A percentile compares a stretch with the other conserved stretches of the same genome.
Evolutionary conservation across 2,888 invertebrate species (phyloP).

Genomic region (Scaptodrosophila latifasciaeformis): DNA sequence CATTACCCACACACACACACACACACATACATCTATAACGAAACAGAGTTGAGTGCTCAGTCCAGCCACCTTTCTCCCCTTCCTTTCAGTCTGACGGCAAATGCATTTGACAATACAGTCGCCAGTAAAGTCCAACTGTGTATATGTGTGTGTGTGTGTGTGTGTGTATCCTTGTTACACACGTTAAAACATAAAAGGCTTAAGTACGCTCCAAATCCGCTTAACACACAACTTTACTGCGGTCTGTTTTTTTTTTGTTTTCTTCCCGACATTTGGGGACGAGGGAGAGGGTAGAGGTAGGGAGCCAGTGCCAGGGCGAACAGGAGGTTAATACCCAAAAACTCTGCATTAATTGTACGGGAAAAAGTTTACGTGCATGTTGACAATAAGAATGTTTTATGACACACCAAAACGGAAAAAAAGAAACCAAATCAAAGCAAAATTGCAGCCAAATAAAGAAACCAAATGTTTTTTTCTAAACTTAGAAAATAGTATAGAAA

Average conservation of each 20-base stretch:
- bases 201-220: slow-evolving; percentile 57
- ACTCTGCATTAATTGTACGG: slow-evolving; percentile 35
- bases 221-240: slow-evolving; percentile 56
- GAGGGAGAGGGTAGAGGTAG: slow-evolving; percentile 1
- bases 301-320: neutral
- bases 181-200: slow-evolving; percentile 52
- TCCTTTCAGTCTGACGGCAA: too few species aligned
- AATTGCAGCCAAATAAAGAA: neutral
- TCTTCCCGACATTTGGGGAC: neutral
- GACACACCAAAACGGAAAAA: neutral
- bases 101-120: slow-evolving; percentile 28
- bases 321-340: too few species aligned
- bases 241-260: slow-evolving; percentile 27
- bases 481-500: too few species aligned
- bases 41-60: neutral
- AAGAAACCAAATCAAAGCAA: neutral
- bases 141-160: slow-evolving; percentile 5
- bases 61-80: neutral
- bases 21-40: neutral
- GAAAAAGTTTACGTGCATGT: slow-evolving; percentile 13
- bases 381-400: neutral
- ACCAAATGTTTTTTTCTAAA: too few species aligned
- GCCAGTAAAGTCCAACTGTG: neutral
- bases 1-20: slow-evolving; percentile 40
- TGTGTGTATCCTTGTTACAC: slow-evolving; percentile 33